Evolutionary conservation across 2,797 vertebrate genomes (phyloP), one percentile per base, ranked within the genome.

Genomic region (Cuculus canorus): DNA sequence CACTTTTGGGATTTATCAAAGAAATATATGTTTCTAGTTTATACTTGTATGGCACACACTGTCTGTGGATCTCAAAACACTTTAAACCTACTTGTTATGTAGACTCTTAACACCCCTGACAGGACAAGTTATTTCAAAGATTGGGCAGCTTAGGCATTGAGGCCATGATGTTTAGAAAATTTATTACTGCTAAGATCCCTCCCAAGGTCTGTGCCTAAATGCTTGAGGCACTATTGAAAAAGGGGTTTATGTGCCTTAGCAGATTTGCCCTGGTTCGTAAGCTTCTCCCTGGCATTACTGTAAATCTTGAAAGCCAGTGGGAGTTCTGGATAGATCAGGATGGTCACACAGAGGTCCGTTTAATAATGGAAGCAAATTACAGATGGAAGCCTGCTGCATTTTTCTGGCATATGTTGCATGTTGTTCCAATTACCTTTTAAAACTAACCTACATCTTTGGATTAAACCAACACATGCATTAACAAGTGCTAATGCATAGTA

Each of bases 361-460:
- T 96, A 90, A 95, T 85, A 78, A 43, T 75, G 1, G 70, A 96
- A 92, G 75, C 47, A 73, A 91, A 88, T 60, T 89, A 87, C 45
- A 66, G 47, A 86, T 71, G 68, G 85, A 92, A 90, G 54, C 48
- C 54, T 75, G 35, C 61, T 95, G 76, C 8, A 2, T 79, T 96
- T 88, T 91, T 82, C 75, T 91, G 66, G 69, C 47, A 11, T 37
- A 4, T 5, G 3, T 52, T 66, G 17, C 23, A 76, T 56, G 22
- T 75, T 85, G 27, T 85, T 92, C 59, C 48, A 35, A 27, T 68
- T 93, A 57, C 22, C 47, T 70, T 94, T 92, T 87, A 80, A 93
- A 96, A 95, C 72, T 94, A 97, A 94, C 86, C 90, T 94, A 85
- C 90, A 84, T 86, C 85, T 94, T 95, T 87, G 78, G 82, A 90